Percentiles rank a stretch among this genome's conserved stretches.
These are phyloP conservation scores for Calyptommatus sinebrachiatus DNA, from an alignment of 2,113 vertebrate species.

Conservation along the genomic window DNA sequence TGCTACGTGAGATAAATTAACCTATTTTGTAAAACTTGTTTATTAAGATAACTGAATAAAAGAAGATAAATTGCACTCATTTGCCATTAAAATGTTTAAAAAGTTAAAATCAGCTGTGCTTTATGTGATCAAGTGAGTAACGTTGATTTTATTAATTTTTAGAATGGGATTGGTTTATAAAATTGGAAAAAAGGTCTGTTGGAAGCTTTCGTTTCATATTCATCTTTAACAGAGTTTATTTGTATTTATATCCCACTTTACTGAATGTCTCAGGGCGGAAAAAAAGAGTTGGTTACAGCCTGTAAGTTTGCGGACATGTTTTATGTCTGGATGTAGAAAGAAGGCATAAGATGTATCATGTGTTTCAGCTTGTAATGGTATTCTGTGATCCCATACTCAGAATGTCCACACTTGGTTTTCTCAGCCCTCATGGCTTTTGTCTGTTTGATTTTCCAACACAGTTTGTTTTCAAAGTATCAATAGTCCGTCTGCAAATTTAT, in stretches of 20 bases:
- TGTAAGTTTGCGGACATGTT: background rate
- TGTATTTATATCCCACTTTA: background rate
- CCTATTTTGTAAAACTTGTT: background rate
- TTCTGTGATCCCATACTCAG: background rate
- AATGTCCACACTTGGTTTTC: background rate
- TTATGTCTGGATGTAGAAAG: background rate
- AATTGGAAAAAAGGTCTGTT: background rate
- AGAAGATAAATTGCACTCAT: background rate
- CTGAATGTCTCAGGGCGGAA: no score
- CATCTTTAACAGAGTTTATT: no score
- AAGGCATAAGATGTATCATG: background rate
- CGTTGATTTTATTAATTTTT: conserved; percentile 5
- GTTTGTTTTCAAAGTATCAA: background rate
- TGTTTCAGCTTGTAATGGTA: background rate
- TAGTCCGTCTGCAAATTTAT: background rate
- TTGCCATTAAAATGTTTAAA: background rate
- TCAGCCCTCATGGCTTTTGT: background rate
- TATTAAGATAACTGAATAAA: background rate
- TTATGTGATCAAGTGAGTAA: background rate
- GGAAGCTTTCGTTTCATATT: background rate
- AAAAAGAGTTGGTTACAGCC: background rate
- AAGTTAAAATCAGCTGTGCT: background rate
- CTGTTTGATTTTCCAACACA: background rate
- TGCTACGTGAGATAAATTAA: background rate
- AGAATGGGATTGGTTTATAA: background rate